These are phyloP conservation scores for Mylabris phalerata DNA, from an alignment of 1,140 invertebrate genomes.

Conservation along the genomic window DNA sequence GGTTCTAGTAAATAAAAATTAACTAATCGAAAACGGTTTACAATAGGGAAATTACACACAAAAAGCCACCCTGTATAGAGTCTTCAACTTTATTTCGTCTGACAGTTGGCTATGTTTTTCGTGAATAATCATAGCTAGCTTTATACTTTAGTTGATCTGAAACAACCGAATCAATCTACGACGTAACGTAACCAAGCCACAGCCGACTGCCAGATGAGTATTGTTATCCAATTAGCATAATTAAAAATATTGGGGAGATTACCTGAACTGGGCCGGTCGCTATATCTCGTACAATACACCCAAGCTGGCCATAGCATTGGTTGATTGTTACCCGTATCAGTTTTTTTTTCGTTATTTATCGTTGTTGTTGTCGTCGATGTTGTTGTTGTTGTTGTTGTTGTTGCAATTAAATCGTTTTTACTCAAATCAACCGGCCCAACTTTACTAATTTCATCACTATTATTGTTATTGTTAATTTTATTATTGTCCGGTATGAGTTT, in stretches of 20 bases:
- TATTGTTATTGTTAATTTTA: neutral
- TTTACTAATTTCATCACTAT: conserved; percentile 16
- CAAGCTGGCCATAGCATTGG: conserved; percentile 71
- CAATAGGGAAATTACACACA: too few relatives aligned
- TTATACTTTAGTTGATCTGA: too few relatives aligned
- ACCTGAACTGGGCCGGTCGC: conserved; percentile 94
- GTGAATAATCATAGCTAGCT: too few relatives aligned
- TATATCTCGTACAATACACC: conserved; percentile 96
- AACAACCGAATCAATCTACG: too few relatives aligned
- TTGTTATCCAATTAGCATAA: too few relatives aligned
- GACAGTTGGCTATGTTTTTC: too few relatives aligned
- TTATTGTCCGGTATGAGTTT: conserved; percentile 23
- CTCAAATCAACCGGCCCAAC: conserved; percentile 37
- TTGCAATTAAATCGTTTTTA: conserved; percentile 20
- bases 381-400: conserved; percentile 15
- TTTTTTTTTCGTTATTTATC: conserved; percentile 36
- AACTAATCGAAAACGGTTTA: too few relatives aligned
- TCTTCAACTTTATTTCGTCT: too few relatives aligned
- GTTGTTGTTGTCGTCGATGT: conserved; percentile 8
- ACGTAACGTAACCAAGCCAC: too few relatives aligned
- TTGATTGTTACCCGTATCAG: conserved; percentile 18
- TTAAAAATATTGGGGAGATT: conserved; percentile 36
- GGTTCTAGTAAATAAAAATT: too few relatives aligned
- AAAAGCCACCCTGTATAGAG: too few relatives aligned
- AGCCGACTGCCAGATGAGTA: too few relatives aligned